Conservation (phyloP, 1,140 invertebrate species). For the Pogonomyrmex californicus region DNA sequence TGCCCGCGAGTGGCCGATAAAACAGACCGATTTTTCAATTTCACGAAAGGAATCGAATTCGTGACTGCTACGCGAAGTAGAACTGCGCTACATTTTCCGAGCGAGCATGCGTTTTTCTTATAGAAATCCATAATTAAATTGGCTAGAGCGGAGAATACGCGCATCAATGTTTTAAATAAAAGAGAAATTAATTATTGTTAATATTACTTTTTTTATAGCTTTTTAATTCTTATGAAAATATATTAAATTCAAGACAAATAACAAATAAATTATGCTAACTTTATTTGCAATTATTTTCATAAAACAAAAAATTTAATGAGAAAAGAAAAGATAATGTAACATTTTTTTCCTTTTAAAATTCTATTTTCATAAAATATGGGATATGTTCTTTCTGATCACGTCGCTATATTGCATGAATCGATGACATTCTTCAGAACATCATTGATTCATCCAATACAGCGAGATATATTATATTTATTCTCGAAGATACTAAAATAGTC, state of each 20-base stretch:
- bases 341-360: no score
- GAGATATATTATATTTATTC: no score
- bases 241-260: neutral
- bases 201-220: neutral
- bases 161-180: neutral
- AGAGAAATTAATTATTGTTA: slow-evolving; percentile 11
- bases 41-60: slow-evolving; percentile 60
- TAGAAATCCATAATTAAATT: slow-evolving; percentile 41
- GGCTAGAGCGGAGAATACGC: neutral
- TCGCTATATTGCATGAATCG: no score
- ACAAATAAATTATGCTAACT: neutral
- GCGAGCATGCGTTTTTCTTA: slow-evolving; percentile 39
- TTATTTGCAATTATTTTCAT: neutral
- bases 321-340: no score
- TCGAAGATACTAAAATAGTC: no score
- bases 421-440: no score
- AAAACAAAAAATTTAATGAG: neutral
- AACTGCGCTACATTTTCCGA: slow-evolving; percentile 26
- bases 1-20: slow-evolving; percentile 39
- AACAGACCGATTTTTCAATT: slow-evolving; percentile 62
- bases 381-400: no score
- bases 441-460: no score
- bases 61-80: slow-evolving; percentile 52
- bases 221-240: neutral
- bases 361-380: no score